These are phyloP conservation scores for Parnassius apollo DNA, from an alignment of 2,888 invertebrate species.

Conservation along the genomic window DNA sequence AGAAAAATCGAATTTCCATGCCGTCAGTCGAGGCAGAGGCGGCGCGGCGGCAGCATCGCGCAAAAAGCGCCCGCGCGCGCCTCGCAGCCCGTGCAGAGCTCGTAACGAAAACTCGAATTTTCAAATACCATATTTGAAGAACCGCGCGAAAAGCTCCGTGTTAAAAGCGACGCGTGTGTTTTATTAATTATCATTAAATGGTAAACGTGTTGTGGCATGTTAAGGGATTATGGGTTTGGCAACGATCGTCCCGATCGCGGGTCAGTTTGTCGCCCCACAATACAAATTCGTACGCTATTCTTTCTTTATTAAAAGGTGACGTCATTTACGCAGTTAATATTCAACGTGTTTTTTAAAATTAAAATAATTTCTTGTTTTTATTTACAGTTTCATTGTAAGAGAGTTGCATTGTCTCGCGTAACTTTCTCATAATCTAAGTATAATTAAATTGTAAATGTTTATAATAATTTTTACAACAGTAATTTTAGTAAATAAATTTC, in stretches of 20 bases:
- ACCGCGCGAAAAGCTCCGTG: constrained; percentile 34
- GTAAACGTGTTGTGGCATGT: constrained; percentile 30
- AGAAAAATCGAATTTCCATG: constrained; percentile 80
- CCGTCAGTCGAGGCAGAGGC: constrained; percentile 76
- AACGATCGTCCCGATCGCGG: constrained; percentile 51
- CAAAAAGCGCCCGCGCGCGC: constrained; percentile 70
- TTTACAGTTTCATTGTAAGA: constrained; percentile 28
- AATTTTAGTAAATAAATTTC: constrained; percentile 1
- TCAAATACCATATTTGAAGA: constrained; percentile 33
- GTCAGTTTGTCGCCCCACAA: constrained; percentile 60
- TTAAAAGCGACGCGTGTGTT: constrained; percentile 45
- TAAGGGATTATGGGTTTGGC: constrained; percentile 69
- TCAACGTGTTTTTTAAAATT: constrained; percentile 39
- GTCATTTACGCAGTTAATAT: constrained; percentile 67
- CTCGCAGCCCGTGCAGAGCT: constrained; percentile 36
- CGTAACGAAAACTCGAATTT: constrained; percentile 33
- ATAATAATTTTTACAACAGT: constrained; percentile 34
- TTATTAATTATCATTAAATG: constrained; percentile 31
- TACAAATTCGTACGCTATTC: constrained; percentile 62
- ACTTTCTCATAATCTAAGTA: constrained; percentile 9
- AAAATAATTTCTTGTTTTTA: constrained; percentile 26
- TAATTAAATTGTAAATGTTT: constrained; percentile 33
- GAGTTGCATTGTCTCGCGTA: constrained; percentile 67
- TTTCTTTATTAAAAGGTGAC: constrained; percentile 75
- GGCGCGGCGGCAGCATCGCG: constrained; percentile 74